Percentiles rank a stretch among this genome's conserved stretches.
Evolutionary conservation across 2,113 vertebrate species (phyloP).

Genomic region (Bubo blakistoni): DNA sequence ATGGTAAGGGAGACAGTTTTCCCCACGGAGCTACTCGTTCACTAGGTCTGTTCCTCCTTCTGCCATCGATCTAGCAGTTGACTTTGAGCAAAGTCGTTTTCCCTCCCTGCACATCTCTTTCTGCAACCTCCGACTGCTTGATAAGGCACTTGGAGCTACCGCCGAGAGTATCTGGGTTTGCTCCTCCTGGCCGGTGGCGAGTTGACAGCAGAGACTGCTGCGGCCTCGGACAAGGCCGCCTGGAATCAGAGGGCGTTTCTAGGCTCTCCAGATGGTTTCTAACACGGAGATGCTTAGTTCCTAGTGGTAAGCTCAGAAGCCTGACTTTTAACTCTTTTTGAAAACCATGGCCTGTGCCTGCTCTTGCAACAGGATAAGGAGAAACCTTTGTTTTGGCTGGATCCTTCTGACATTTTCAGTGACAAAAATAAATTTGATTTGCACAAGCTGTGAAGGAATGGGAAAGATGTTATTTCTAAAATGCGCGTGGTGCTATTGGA

Average conservation of each 20-base stretch:
- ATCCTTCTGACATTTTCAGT: conserved; percentile 59
- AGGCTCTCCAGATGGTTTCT: not conserved
- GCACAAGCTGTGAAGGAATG: conserved; percentile 59
- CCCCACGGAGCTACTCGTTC: not conserved
- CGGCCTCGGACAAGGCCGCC: not conserved
- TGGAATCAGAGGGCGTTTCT: not conserved
- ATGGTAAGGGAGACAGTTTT: not conserved
- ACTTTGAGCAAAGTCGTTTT: not conserved
- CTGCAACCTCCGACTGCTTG: not conserved
- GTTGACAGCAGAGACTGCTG: not conserved
- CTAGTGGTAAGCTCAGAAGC: not conserved
- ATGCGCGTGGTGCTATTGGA: conserved; percentile 39
- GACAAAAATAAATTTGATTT: conserved; percentile 70
- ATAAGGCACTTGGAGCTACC: not conserved
- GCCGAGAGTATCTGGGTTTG: not conserved
- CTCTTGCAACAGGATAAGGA: not conserved
- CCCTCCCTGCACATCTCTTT: not conserved
- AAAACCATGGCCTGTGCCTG: not conserved
- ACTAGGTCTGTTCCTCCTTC: not conserved
- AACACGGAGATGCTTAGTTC: not conserved
- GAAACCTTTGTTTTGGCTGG: not conserved
- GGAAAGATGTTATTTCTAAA: conserved; percentile 58
- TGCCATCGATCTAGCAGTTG: not conserved
- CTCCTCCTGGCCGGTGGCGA: accelerated
- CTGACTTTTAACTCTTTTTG: not conserved